These are phyloP conservation scores for Spodoptera litura DNA, from an alignment of 1,140 invertebrate species.

Conservation along the genomic window DNA sequence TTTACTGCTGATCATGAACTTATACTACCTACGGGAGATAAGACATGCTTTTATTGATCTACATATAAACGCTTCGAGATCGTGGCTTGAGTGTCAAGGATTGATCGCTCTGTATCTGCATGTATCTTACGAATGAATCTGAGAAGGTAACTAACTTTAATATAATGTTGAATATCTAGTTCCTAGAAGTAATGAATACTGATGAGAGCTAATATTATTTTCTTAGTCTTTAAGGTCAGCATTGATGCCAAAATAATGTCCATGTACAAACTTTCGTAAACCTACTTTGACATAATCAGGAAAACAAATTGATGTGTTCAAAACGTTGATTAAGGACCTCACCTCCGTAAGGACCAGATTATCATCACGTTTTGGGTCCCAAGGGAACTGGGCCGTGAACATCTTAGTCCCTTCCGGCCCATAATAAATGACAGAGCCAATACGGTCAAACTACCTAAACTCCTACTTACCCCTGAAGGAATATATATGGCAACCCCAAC, in stretches of 20 bases:
- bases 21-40: background rate
- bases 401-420: constrained; percentile 36
- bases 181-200: too few relatives aligned
- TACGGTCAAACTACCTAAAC: constrained; percentile 38
- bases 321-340: constrained; percentile 23
- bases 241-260: too few relatives aligned
- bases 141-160: too few relatives aligned
- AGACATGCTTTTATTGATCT: background rate
- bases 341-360: constrained; percentile 32
- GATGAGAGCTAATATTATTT: too few relatives aligned
- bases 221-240: too few relatives aligned
- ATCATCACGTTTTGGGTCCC: constrained; percentile 33
- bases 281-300: too few relatives aligned
- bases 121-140: too few relatives aligned
- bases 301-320: constrained; percentile 18
- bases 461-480: constrained; percentile 33
- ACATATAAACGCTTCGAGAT: background rate
- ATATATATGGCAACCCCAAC: constrained; percentile 35
- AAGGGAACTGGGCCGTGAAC: constrained; percentile 36
- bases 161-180: too few relatives aligned
- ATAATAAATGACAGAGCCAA: constrained; percentile 42
- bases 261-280: background rate
- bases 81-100: too few relatives aligned
- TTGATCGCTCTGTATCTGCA: too few relatives aligned
- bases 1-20: background rate